Evolutionary conservation across 2,888 invertebrate genomes (phyloP).

Genomic region (Drosophila ezoana): DNA sequence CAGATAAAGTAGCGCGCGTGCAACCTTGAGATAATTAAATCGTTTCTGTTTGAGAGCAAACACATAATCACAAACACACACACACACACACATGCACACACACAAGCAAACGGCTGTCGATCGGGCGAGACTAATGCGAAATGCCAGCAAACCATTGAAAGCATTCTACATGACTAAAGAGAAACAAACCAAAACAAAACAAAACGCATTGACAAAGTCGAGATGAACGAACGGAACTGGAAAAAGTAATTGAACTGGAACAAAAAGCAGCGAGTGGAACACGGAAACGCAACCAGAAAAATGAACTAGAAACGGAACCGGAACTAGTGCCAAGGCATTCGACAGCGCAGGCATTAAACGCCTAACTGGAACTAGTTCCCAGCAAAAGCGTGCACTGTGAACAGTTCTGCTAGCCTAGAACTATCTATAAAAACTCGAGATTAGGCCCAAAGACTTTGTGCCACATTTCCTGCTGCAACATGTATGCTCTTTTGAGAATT

Average conservation of each 20-base stretch:
- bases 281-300: neutral
- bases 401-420: too few species aligned
- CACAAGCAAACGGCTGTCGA: slow-evolving; percentile 38
- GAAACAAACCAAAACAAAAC: slow-evolving; percentile 16
- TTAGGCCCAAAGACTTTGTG: too few species aligned
- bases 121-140: slow-evolving; percentile 53
- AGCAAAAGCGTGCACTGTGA: too few species aligned
- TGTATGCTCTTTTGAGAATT: too few species aligned
- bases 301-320: too few species aligned
- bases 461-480: too few species aligned
- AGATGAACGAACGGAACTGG: neutral
- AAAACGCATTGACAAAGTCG: slow-evolving; percentile 8
- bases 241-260: neutral
- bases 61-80: slow-evolving; percentile 43
- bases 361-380: neutral
- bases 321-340: neutral
- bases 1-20: slow-evolving; percentile 69
- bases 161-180: slow-evolving; percentile 48
- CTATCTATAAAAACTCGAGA: too few species aligned
- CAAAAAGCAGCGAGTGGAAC: slow-evolving; percentile 3
- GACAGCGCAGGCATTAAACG: neutral
- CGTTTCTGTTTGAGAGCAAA: slow-evolving; percentile 67
- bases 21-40: slow-evolving; percentile 78
- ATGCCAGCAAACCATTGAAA: slow-evolving; percentile 63
- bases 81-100: slow-evolving; percentile 14